Conservation (phyloP, 2,113 vertebrate species). For the Protobothrops flavoviridis region DNA sequence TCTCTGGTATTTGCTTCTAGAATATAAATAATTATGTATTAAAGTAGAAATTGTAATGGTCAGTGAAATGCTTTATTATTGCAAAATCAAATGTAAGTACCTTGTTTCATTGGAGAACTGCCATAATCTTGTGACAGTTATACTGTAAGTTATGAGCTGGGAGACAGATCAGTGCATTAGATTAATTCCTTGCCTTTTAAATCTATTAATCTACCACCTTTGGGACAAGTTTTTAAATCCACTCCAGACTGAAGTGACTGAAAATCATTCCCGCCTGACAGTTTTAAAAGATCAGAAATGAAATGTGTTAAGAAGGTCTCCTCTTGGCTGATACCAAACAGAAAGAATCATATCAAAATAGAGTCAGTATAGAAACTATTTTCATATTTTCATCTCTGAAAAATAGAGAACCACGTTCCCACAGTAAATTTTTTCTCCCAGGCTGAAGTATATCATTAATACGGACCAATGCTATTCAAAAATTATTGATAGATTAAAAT, state of each 20-base stretch:
- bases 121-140: conserved; percentile 51
- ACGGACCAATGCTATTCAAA: background rate
- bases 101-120: conserved; percentile 56
- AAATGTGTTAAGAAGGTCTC: conserved; percentile 60
- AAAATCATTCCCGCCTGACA: conserved; percentile 71
- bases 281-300: conserved; percentile 68
- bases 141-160: conserved; percentile 45
- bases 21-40: background rate
- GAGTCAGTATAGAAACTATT: too few species aligned
- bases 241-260: conserved; percentile 66
- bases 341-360: conserved; percentile 31
- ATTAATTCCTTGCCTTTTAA: conserved; percentile 68
- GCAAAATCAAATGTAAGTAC: conserved; percentile 26
- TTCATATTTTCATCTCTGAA: background rate
- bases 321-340: conserved; percentile 21
- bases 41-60: background rate
- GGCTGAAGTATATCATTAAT: background rate
- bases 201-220: conserved; percentile 69
- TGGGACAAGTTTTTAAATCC: conserved; percentile 66
- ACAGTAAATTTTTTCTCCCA: background rate
- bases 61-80: conserved; percentile 17
- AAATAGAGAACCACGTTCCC: background rate
- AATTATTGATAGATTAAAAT: background rate
- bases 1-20: background rate
- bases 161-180: conserved; percentile 58